Evolutionary conservation across 2,888 invertebrate genomes (phyloP), one percentile per base, ranked within the genome.

Genomic region (Drosophila rubida): DNA sequence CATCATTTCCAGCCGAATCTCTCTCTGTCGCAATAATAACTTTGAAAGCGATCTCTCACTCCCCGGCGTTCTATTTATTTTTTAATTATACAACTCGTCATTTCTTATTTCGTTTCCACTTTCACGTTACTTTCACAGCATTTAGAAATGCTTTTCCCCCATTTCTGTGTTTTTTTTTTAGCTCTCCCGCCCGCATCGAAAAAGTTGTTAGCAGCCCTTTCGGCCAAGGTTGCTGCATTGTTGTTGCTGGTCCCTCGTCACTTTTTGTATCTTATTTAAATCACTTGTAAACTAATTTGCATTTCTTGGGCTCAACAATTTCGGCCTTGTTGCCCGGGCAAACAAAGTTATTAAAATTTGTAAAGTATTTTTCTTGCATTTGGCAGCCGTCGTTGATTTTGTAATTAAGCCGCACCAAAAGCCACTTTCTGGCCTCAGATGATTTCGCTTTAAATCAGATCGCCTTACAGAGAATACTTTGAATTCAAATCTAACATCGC

Each of bases 251-350:
- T 73, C 87, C 82, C 78, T 84, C 68, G 79, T 83, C 87, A 78
- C 65, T 79, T 78, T 78, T 75, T 77, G 75, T 70, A 75, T 75
- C 76, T 86, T 87, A 86, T 82, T 82, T 78, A 84, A 84, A 84
- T 87, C 84, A 78, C 75, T 80, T 84, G 75, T 84, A 75, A 81
- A 69, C 82, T 87, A 80, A 83, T 83, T 83, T 83, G 87, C 81
- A 83, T 83, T 87, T 82, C 67, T 80, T 82, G 54, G 77, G 77
- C 77, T 62, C 72, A 67, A 59, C 71, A 75, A 75, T 76, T 64
- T 64, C 41, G 59, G 59, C 30, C 60, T 46, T 69, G 70, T 63
- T 59, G 63, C 39, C 60, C 61, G 50, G 71, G 35, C 65, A 84
- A 84, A 78, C 78, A 84, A 84, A 86, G 75, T 83, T 87, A 84